Evolutionary conservation across 1,140 invertebrate species (phyloP), one percentile per base, ranked within the genome.

Genomic region (Tetramorium parvispinum): DNA sequence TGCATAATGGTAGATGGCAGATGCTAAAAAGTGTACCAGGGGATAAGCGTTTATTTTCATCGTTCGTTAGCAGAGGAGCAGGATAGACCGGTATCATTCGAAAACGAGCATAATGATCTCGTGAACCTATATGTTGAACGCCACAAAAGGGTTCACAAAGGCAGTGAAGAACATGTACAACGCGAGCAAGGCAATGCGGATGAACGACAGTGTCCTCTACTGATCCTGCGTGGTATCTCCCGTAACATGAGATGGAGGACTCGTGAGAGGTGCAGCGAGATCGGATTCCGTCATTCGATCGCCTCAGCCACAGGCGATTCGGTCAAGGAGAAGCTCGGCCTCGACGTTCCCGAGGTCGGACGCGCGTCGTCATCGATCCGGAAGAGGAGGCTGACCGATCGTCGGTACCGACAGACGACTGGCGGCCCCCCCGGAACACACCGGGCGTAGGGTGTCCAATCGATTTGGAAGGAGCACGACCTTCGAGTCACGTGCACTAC

Each of bases 401-500:
- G 79, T 88, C 78, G 85, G 68, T 76, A 61, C 70, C 53, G 21
- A 53, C 32, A 75, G 18, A 11, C 40, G 18, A 11, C 40, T 53
- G 21, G 46, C 43, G 66, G 51, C 46, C 49, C 71, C 71, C 55
- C 57, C 21, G 88, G 51, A 78, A 61, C 55, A 61, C 55, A 21
- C 21, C 55, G 57, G 49, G 65, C 37, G 24, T 59, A 85, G 53
- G 43, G 43, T n/a, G n/a, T 82, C 16, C 55, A 71, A 90, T 90
- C 89, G 87, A 89, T 90, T 77, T 76, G 49, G 16, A 18, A 55
- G 61, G 55, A 83, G 49, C 61, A 78, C 85, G 89, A 90, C 88
- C 89, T 90, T 89, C 86, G 85, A 81, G 88, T 90, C 73, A 90
- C 88, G 85, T 87, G 89, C 83, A 46, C 61, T 24, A n/a, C 66